These are phyloP conservation scores for Oxycera nigricornis DNA, from an alignment of 2,888 invertebrate genomes.

Conservation along the genomic window DNA sequence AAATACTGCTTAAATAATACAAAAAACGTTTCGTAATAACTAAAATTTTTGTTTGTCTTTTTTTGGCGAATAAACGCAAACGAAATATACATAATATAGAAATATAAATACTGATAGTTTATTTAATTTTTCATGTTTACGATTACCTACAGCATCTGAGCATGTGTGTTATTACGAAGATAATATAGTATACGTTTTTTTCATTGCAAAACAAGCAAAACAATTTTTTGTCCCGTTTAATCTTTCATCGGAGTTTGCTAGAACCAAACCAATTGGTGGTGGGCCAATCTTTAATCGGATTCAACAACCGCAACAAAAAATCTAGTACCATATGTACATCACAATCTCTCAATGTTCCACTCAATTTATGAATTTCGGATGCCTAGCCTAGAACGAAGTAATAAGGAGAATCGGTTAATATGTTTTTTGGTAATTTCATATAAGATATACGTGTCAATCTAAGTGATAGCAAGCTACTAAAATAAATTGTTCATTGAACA, in stretches of 20 bases:
- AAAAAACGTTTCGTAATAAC: too few species aligned
- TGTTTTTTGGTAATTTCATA: neutral
- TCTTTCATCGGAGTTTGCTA: neutral
- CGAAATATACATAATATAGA: neutral
- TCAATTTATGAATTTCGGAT: constrained; percentile 38
- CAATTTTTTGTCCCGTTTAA: neutral
- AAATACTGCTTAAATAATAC: constrained; percentile 30
- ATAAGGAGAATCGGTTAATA: constrained; percentile 4
- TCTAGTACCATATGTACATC: too few species aligned
- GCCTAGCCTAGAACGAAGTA: constrained; percentile 38
- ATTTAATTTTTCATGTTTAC: constrained; percentile 41
- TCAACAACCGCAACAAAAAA: too few species aligned
- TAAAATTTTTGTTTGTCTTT: neutral
- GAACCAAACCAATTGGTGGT: neutral
- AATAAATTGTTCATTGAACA: too few species aligned
- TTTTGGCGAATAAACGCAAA: neutral
- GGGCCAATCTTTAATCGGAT: neutral
- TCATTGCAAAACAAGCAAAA: neutral
- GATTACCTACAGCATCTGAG: constrained; percentile 10
- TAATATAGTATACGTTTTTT: neutral
- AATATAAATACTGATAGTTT: constrained; percentile 28
- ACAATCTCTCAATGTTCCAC: neutral
- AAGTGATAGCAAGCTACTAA: too few species aligned
- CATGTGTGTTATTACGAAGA: neutral
- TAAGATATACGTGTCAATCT: too few species aligned